These are phyloP conservation scores for Chionomys nivalis DNA, from an alignment of 2,113 vertebrate species.

Conservation along the genomic window DNA sequence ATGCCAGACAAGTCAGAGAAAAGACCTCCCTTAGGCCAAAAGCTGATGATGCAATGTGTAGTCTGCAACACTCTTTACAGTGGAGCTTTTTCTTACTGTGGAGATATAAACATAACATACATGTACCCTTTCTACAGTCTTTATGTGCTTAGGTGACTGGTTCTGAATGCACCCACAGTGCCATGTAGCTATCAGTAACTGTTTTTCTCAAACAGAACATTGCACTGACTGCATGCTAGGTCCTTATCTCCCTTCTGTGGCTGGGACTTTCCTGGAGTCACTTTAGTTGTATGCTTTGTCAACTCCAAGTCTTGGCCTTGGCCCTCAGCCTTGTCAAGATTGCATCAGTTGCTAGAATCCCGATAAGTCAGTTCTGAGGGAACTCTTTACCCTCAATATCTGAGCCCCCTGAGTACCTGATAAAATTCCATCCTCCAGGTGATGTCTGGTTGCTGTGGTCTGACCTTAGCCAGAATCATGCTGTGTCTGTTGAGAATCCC, in stretches of 20 bases:
- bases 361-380: neutral
- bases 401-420: neutral
- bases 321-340: neutral
- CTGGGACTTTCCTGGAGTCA: no score
- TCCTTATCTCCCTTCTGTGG: neutral
- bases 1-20: neutral
- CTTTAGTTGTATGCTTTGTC: neutral
- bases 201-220: neutral
- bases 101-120: neutral
- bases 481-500: neutral
- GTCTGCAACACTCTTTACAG: neutral
- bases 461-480: neutral
- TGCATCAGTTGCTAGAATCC: neutral
- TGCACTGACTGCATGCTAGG: neutral
- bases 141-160: no score
- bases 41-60: fast-evolving
- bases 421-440: neutral
- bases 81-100: neutral
- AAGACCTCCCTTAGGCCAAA: neutral
- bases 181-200: neutral
- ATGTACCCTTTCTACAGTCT: neutral
- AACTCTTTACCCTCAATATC: neutral
- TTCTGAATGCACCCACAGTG: neutral
- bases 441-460: neutral
- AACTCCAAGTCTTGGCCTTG: neutral